A percentile compares a stretch with the other conserved stretches of the same genome.
phyloP scores from a whole-genome alignment of 2,113 vertebrate genomes.

The Carassius gibelio region DNA sequence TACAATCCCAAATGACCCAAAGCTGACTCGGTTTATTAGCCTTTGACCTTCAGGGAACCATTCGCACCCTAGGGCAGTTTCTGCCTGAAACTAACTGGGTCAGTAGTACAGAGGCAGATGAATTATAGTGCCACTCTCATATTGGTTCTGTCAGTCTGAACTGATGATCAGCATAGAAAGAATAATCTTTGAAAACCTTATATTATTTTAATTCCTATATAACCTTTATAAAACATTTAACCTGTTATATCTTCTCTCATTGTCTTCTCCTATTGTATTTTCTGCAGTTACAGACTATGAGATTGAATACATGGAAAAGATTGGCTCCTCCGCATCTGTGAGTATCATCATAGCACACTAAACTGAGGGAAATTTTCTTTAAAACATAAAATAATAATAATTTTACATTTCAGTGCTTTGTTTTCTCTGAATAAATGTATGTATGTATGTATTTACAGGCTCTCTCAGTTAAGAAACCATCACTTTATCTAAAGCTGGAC shows the following conservation, averaged over 20 bases:
- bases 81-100: constrained; percentile 62
- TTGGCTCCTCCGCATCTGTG: constrained; percentile 89
- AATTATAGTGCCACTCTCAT: constrained; percentile 37
- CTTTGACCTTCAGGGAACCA: constrained; percentile 43
- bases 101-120: constrained; percentile 58
- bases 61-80: constrained; percentile 58
- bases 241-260: background rate
- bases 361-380: background rate
- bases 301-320: constrained; percentile 99
- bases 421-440: constrained; percentile 17
- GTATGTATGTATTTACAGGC: constrained; percentile 71
- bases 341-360: constrained; percentile 69
- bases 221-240: background rate
- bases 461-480: constrained; percentile 85
- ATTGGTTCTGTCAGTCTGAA: constrained; percentile 45
- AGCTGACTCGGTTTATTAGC: constrained; percentile 58
- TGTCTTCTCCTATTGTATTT: constrained; percentile 2
- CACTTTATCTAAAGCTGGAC: constrained; percentile 93
- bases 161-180: constrained; percentile 20
- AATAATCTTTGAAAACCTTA: background rate
- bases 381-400: no score
- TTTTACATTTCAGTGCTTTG: background rate
- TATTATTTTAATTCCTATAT: background rate
- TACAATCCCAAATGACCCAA: constrained; percentile 35
- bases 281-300: constrained; percentile 87